Evolutionary conservation across 1,140 invertebrate genomes (phyloP).

Genomic region (Calosoma granatense): DNA sequence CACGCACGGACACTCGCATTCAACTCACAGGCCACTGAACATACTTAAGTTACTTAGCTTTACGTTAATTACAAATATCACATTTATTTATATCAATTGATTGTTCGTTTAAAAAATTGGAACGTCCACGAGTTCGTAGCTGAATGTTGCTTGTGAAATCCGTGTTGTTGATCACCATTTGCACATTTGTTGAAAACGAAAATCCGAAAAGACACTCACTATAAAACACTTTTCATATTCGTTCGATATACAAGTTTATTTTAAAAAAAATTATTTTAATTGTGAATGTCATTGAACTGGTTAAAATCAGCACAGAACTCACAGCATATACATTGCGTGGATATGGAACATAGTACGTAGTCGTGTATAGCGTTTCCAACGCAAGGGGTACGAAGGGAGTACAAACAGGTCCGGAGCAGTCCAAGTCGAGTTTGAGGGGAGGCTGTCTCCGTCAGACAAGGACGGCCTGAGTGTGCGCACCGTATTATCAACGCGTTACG

Average conservation of each 20-base stretch:
- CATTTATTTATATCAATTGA: neutral
- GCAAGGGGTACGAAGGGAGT: neutral
- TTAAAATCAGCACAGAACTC: neutral
- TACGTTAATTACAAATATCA: neutral
- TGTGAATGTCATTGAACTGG: conserved; percentile 5
- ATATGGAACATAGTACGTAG: conserved; percentile 2
- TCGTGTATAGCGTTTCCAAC: neutral
- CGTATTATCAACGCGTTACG: neutral
- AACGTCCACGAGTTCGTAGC: neutral
- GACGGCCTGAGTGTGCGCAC: neutral
- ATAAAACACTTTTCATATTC: neutral
- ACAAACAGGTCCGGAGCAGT: neutral
- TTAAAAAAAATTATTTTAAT: neutral
- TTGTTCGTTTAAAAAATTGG: neutral
- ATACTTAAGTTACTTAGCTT: no score
- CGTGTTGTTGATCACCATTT: neutral
- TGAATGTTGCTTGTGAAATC: neutral
- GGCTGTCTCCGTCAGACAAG: neutral
- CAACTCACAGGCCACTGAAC: neutral
- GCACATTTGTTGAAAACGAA: neutral
- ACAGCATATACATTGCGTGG: conserved; percentile 4
- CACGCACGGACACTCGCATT: neutral
- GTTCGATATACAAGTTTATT: neutral
- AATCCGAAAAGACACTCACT: neutral
- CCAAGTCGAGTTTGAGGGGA: neutral